Evolutionary conservation across 2,113 vertebrate genomes (phyloP), one percentile per base, ranked within the genome.

Genomic region (Apus apus): DNA sequence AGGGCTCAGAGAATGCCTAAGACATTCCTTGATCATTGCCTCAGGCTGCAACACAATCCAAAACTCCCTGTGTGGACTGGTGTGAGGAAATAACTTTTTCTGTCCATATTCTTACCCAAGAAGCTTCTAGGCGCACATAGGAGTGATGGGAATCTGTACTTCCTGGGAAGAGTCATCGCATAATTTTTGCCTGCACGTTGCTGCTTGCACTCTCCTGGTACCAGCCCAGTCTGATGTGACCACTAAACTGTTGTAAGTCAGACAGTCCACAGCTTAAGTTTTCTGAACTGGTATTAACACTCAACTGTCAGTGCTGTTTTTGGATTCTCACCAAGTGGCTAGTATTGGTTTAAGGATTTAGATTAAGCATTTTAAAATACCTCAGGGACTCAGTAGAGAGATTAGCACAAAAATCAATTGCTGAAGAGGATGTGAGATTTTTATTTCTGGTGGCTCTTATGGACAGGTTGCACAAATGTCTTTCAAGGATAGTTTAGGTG

Each of bases 331-430:
- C 79, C 72, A 56, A 83, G 83, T 74, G 65, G 71, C 86, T 94
- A 77, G 86, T 96, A 93, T 58, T 92, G 67, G 64, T n/a, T 88
- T 94, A 76, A 91, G 67, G 71, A 72, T 86, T 95, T 83, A 88
- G 64, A 93, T 77, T 80, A 83, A 90, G 56, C 34, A 67, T 85
- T 93, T 94, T 85, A 65, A 93, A 96, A 89, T 79, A 94, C 67
- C 58, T 77, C 53, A 83, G 62, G 36, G 78, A 83, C 76, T 22
- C 15, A 54, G 50, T 20, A 36, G 60, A 84, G n/a, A 82, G 26
- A 48, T 75, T 84, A 91, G 48, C 68, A 67, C 25, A 81, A 78
- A 89, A 94, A 90, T 93, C 81, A 70, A 8, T 90, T 87, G 75
- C 82, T 83, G 72, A 83, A 85, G 72, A 22, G 13, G 15, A 56